Conservation (phyloP, 2,888 invertebrate genomes). For the Ectobius pallidus region DNA sequence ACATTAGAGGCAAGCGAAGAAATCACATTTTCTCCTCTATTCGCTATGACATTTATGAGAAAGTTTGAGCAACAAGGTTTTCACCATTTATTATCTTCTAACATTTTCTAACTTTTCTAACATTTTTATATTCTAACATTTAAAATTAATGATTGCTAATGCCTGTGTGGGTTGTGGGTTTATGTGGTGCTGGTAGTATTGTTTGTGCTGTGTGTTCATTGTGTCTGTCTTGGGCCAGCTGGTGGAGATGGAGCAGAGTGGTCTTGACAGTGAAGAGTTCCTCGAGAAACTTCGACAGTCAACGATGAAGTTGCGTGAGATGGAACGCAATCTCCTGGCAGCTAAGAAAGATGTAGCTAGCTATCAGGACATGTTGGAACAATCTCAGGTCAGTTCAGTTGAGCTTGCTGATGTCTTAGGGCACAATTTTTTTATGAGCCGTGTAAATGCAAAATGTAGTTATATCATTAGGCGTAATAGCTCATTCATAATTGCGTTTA, state of each 20-base stretch:
- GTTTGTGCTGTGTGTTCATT: background rate
- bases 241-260: slow-evolving; percentile 82
- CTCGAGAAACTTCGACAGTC: slow-evolving; percentile 78
- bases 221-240: slow-evolving; percentile 60
- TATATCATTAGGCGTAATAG: too few relatives aligned
- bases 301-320: slow-evolving; percentile 69
- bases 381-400: slow-evolving; percentile 60
- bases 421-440: too few relatives aligned
- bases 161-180: background rate
- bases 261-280: slow-evolving; percentile 77
- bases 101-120: too few relatives aligned
- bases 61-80: too few relatives aligned
- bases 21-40: too few relatives aligned
- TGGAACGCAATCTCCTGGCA: slow-evolving; percentile 73
- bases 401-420: background rate
- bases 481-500: too few relatives aligned
- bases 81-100: too few relatives aligned
- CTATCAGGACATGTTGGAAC: slow-evolving; percentile 77
- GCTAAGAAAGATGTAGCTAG: slow-evolving; percentile 68
- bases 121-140: too few relatives aligned
- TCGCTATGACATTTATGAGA: too few relatives aligned
- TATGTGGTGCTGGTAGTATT: background rate
- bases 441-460: too few relatives aligned
- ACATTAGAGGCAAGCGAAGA: too few relatives aligned
- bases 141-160: too few relatives aligned